phyloP scores from a whole-genome alignment of 2,797 vertebrate species.

The Argyrosomus regius region DNA sequence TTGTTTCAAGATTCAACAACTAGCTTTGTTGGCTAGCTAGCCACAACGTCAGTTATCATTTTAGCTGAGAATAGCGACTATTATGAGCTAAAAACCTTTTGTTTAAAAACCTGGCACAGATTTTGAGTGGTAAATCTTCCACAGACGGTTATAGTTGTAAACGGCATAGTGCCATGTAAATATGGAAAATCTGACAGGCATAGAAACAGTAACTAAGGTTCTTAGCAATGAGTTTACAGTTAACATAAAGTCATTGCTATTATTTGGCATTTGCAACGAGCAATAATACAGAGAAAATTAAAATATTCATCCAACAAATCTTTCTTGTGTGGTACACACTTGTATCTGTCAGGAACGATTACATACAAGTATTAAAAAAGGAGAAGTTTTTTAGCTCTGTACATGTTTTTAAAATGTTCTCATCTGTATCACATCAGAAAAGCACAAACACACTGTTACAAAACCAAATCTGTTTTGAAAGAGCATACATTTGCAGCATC shows the following conservation, averaged over 20 bases:
- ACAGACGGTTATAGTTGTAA: not conserved
- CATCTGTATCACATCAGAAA: not conserved
- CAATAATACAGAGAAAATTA: not conserved
- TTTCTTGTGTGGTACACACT: no score
- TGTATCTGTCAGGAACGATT: no score
- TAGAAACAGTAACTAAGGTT: not conserved
- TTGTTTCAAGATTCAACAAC: constrained; percentile 51
- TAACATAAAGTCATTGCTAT: not conserved
- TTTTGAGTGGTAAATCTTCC: not conserved
- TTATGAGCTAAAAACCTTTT: not conserved
- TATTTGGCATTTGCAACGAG: not conserved
- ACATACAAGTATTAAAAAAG: no score
- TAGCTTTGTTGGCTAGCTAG: not conserved
- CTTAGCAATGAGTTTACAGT: not conserved
- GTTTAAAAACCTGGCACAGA: not conserved
- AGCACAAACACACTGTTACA: not conserved
- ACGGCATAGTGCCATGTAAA: not conserved
- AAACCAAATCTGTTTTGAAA: constrained; percentile 4
- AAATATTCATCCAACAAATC: not conserved
- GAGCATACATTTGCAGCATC: not conserved
- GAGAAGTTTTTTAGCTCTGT: no score
- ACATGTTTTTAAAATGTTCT: not conserved
- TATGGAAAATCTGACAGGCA: not conserved
- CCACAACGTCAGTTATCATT: not conserved
- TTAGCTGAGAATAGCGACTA: not conserved